These are phyloP conservation scores for Syngnathus acus DNA, from an alignment of 2,797 vertebrate species.

Conservation along the genomic window DNA sequence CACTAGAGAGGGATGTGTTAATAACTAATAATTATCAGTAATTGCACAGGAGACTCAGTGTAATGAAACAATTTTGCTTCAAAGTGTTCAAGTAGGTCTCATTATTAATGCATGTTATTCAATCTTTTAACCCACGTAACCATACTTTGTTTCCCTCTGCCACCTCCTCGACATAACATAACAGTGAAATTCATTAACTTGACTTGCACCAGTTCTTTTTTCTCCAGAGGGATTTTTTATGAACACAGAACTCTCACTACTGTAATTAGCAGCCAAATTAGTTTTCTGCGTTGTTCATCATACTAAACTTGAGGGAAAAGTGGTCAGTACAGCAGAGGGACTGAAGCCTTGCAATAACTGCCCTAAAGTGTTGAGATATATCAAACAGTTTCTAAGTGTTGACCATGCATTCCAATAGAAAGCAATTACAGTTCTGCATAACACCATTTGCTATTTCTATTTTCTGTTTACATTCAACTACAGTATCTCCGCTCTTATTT, in stretches of 20 bases:
- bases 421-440: not conserved
- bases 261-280: constrained; percentile 3
- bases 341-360: not conserved
- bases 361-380: not conserved
- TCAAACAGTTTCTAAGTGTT: not conserved
- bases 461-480: not conserved
- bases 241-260: not conserved
- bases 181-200: constrained; percentile 4
- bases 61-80: not conserved
- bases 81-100: not conserved
- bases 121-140: not conserved
- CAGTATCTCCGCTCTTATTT: not conserved
- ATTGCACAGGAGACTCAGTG: not conserved
- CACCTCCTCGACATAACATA: not conserved
- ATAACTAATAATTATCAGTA: constrained; percentile 1
- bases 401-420: not conserved
- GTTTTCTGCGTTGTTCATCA: not conserved
- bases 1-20: constrained; percentile 1
- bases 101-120: not conserved
- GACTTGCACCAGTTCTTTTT: not conserved
- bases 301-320: constrained; percentile 2
- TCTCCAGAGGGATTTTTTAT: not conserved
- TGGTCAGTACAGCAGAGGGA: not conserved
- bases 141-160: not conserved
- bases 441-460: not conserved